These are phyloP conservation scores for Columba livia DNA, from an alignment of 2,113 vertebrate species.

Conservation along the genomic window DNA sequence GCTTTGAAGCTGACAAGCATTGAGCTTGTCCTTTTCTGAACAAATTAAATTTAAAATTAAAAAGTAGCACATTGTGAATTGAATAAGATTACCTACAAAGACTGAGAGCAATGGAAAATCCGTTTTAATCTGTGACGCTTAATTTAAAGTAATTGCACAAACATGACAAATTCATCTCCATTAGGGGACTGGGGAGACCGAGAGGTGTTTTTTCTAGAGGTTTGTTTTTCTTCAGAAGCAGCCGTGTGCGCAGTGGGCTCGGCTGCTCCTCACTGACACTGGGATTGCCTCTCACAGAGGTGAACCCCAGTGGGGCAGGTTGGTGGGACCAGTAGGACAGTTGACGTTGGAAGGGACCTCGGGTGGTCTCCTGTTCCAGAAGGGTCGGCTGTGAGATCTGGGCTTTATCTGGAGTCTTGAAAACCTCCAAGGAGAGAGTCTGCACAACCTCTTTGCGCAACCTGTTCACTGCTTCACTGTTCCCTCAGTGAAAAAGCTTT, in stretches of 20 bases:
- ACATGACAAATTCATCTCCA: neutral
- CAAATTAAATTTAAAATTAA: slow-evolving; percentile 41
- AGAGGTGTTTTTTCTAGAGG: neutral
- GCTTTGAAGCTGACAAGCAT: neutral
- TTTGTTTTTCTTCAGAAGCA: neutral
- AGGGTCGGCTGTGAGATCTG: neutral
- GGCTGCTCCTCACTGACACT: neutral
- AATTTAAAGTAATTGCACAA: slow-evolving; percentile 15
- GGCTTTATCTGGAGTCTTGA: neutral
- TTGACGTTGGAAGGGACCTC: neutral
- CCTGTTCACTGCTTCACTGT: neutral
- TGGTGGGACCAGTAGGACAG: neutral
- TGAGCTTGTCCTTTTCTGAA: slow-evolving; percentile 15
- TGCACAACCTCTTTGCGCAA: neutral
- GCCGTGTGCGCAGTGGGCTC: neutral
- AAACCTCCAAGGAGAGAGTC: neutral
- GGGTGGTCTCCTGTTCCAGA: neutral
- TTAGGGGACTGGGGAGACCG: neutral
- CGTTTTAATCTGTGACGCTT: neutral
- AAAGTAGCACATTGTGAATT: neutral
- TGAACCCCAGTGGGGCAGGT: neutral
- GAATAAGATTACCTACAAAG: slow-evolving; percentile 12
- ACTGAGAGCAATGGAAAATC: neutral
- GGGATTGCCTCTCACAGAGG: neutral
- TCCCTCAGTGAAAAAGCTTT: neutral